Evolutionary conservation across 2,113 vertebrate species (phyloP).

Genomic region (Spheniscus mendiculus): DNA sequence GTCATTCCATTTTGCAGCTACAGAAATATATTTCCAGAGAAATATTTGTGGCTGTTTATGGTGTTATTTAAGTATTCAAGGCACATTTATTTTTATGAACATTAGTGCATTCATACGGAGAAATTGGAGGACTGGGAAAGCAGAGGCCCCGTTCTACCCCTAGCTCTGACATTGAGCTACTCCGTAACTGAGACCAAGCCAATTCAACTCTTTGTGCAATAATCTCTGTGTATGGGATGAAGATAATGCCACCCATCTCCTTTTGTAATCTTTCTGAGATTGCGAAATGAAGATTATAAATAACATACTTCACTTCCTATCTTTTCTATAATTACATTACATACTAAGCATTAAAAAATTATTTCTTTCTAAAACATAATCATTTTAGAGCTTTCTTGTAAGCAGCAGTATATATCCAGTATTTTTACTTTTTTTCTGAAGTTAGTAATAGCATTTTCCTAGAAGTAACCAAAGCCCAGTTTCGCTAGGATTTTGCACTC

Average conservation of each 20-base stretch:
- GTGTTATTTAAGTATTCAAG: background rate
- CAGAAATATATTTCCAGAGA: background rate
- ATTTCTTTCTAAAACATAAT: background rate
- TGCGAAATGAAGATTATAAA: background rate
- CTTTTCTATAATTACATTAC: background rate
- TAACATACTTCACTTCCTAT: background rate
- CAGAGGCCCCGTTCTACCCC: accelerated
- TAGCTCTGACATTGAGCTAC: background rate
- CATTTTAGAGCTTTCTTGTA: background rate
- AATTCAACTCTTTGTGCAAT: background rate
- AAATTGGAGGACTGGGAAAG: background rate
- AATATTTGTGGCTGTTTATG: background rate
- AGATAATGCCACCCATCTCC: background rate
- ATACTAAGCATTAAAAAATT: accelerated
- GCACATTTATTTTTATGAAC: background rate
- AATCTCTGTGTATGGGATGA: background rate
- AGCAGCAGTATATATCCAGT: background rate
- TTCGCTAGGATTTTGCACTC: background rate
- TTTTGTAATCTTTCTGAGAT: background rate
- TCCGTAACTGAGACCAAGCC: background rate
- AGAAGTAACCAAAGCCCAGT: background rate
- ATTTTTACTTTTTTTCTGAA: background rate
- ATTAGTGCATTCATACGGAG: background rate
- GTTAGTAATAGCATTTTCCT: background rate
- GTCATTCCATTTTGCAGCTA: background rate